A percentile compares a stretch with the other conserved stretches of the same genome.
Evolutionary conservation across 2,797 vertebrate species (phyloP).

Genomic region (Enoplosus armatus): DNA sequence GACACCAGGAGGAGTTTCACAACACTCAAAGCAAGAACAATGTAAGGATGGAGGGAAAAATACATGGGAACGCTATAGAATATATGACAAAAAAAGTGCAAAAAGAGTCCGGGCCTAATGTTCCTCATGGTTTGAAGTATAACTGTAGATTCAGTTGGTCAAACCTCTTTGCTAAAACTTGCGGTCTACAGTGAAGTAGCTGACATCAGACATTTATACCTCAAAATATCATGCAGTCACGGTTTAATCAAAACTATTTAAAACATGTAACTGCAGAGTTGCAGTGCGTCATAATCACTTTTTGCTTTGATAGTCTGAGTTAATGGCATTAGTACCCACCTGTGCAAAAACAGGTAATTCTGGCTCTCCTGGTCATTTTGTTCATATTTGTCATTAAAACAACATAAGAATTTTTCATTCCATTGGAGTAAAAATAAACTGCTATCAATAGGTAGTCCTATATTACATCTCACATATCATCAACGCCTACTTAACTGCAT

Average conservation of each 20-base stretch:
- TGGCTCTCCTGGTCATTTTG: too few relatives aligned
- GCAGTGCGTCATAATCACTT: neutral
- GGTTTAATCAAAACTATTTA: neutral
- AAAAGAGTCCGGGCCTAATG: neutral
- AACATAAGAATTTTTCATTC: neutral
- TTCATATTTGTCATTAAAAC: neutral
- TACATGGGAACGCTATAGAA: neutral
- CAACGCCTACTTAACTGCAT: neutral
- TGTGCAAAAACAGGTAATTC: neutral
- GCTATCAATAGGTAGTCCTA: neutral
- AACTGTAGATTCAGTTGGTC: neutral
- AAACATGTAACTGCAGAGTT: neutral
- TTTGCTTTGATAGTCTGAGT: neutral
- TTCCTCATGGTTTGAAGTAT: neutral
- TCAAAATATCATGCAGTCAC: neutral
- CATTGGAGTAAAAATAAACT: neutral
- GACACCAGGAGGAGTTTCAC: constrained; percentile 89
- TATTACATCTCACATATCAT: neutral
- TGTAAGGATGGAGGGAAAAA: constrained; percentile 52
- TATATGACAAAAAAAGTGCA: too few relatives aligned
- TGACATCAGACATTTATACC: neutral
- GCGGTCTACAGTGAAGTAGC: neutral
- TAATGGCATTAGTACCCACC: neutral
- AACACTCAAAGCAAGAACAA: constrained; percentile 87
- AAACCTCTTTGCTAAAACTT: neutral